Percentiles rank a stretch among this genome's conserved stretches.
Conservation (phyloP, 2,113 vertebrate species). For the Carollia perspicillata region DNA sequence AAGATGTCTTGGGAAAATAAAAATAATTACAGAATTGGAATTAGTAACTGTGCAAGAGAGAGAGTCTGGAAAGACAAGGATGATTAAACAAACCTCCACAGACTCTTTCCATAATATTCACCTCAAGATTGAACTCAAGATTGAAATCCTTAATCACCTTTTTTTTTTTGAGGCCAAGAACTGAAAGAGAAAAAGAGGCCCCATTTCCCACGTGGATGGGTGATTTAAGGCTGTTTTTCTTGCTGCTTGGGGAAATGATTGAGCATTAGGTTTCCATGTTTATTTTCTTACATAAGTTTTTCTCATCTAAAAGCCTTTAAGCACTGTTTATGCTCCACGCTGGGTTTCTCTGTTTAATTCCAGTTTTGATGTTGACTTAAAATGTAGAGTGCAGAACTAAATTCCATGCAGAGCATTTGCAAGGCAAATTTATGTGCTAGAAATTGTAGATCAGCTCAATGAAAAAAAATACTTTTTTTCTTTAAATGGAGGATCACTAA, state of each 20-base stretch:
- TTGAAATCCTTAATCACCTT: constrained; percentile 71
- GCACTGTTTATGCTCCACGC: constrained; percentile 76
- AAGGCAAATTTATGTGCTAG: constrained; percentile 73
- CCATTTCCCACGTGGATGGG: constrained; percentile 82
- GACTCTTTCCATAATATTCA: constrained; percentile 55
- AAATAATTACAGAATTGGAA: neutral
- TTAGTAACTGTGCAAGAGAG: neutral
- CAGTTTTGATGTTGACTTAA: constrained; percentile 82
- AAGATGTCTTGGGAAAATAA: constrained; percentile 27
- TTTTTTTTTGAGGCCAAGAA: constrained; percentile 70
- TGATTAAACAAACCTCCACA: constrained; percentile 72
- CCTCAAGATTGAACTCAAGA: constrained; percentile 76
- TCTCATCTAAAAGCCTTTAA: constrained; percentile 83
- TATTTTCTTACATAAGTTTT: constrained; percentile 88
- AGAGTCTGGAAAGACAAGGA: constrained; percentile 15
- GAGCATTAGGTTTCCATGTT: constrained; percentile 87
- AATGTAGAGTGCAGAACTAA: constrained; percentile 77
- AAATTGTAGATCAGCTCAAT: constrained; percentile 52
- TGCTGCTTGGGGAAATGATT: constrained; percentile 83
- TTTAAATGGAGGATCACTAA: constrained; percentile 6
- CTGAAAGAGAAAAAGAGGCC: constrained; percentile 53
- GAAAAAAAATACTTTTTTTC: neutral
- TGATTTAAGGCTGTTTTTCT: constrained; percentile 88
- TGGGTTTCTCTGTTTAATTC: constrained; percentile 77
- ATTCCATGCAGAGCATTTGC: constrained; percentile 27